Evolutionary conservation across 2,797 vertebrate genomes (phyloP).

Genomic region (Artibeus lituratus): DNA sequence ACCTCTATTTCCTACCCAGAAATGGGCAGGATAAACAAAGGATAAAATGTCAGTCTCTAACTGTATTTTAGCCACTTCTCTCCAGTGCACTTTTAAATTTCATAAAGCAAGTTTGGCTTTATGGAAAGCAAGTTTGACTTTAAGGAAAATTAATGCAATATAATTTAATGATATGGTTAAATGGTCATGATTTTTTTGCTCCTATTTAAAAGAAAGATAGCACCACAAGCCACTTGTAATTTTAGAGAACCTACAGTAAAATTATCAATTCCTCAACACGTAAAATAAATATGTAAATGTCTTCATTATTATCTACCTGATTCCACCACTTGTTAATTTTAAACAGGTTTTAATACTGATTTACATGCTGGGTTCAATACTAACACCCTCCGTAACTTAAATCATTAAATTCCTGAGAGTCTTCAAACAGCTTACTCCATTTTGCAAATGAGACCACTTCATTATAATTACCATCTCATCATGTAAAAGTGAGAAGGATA

Average conservation of each 20-base stretch:
- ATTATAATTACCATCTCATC: conserved; percentile 33
- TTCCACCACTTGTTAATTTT: background rate
- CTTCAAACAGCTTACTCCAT: background rate
- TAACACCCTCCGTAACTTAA: background rate
- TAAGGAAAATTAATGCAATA: background rate
- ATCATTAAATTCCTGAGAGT: background rate
- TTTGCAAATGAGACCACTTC: conserved; percentile 1
- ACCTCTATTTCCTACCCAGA: background rate
- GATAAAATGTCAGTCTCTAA: background rate
- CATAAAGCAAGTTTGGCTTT: background rate
- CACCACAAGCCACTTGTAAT: background rate
- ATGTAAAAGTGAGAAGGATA: background rate
- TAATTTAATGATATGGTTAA: conserved; percentile 25
- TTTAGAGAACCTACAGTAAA: conserved; percentile 11
- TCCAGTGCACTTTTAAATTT: background rate
- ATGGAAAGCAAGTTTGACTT: background rate
- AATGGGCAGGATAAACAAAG: background rate
- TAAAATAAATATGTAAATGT: background rate
- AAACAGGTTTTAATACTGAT: conserved; percentile 29
- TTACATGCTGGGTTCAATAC: conserved; percentile 20
- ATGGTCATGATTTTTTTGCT: background rate
- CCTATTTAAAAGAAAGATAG: background rate
- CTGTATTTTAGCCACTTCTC: background rate
- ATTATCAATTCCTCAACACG: background rate
- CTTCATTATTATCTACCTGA: background rate